These are phyloP conservation scores for Nematopogon swammerdamellus DNA, from an alignment of 2,888 invertebrate genomes.

Conservation along the genomic window DNA sequence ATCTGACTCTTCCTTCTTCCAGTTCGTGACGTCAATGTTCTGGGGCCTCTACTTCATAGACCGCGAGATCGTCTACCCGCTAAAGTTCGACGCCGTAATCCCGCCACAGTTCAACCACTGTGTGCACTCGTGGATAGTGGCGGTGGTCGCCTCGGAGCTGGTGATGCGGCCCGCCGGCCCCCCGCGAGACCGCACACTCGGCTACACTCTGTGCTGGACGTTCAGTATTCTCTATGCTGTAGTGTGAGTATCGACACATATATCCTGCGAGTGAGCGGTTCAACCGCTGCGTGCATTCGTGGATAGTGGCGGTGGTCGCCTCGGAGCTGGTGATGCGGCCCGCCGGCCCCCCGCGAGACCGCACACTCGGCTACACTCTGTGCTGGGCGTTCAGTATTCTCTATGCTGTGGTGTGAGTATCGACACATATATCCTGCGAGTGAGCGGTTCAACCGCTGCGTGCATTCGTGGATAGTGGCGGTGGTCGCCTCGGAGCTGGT, in stretches of 20 bases:
- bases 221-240: not conserved
- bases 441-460: no score
- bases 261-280: no score
- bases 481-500: no score
- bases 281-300: no score
- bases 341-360: no score
- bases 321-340: no score
- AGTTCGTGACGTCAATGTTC: slow-evolving; percentile 53
- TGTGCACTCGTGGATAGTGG: slow-evolving; percentile 51
- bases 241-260: not conserved
- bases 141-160: slow-evolving; percentile 45
- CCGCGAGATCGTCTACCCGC: slow-evolving; percentile 55
- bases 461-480: no score
- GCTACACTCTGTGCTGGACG: not conserved
- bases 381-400: no score
- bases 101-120: slow-evolving; percentile 60
- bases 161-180: slow-evolving; percentile 29
- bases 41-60: slow-evolving; percentile 53
- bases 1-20: slow-evolving; percentile 18
- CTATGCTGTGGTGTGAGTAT: no score
- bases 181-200: slow-evolving; percentile 16
- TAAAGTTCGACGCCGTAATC: slow-evolving; percentile 43
- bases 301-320: no score
- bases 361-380: no score
- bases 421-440: no score